Conservation (phyloP, 37 sponge, comb jelly and placozoan genomes). For the Bolinopsis microptera region DNA sequence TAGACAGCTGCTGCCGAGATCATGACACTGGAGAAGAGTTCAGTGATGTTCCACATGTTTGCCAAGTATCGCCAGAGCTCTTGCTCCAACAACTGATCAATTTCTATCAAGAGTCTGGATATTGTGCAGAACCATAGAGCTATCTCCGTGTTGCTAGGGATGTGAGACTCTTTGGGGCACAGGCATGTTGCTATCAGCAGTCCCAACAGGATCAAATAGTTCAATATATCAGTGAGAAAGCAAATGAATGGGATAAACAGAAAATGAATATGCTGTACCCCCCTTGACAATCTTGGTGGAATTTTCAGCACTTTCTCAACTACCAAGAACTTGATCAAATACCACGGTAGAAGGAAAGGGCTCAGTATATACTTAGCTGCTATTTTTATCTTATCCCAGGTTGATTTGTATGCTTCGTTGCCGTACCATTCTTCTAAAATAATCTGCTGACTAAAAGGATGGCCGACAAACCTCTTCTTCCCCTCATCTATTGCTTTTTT, state of each 20-base stretch:
- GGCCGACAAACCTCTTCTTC: conserved; percentile 17
- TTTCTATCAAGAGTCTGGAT: too few species aligned
- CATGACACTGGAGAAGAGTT: not conserved
- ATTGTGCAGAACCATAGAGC: not conserved
- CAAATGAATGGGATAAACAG: not conserved
- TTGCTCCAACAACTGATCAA: not conserved
- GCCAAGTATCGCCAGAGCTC: not conserved
- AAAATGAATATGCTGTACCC: not conserved
- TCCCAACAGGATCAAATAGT: not conserved
- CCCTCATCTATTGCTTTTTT: not conserved
- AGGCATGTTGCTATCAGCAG: not conserved
- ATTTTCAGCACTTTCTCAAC: not conserved
- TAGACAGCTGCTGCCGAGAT: not conserved
- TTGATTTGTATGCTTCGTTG: not conserved
- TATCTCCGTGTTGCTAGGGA: not conserved
- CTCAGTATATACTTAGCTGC: not conserved
- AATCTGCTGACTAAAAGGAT: too few species aligned
- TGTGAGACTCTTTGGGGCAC: not conserved
- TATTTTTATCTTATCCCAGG: not conserved
- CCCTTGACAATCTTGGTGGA: not conserved
- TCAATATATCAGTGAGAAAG: not conserved
- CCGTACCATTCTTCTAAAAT: conserved; percentile 2
- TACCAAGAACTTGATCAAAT: not conserved
- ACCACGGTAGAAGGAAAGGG: conserved; percentile 1
- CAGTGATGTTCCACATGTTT: not conserved